Percentiles rank a stretch among this genome's conserved stretches.
These are phyloP conservation scores for Creontiades dilutus DNA, from an alignment of 2,888 invertebrate species.

Conservation along the genomic window DNA sequence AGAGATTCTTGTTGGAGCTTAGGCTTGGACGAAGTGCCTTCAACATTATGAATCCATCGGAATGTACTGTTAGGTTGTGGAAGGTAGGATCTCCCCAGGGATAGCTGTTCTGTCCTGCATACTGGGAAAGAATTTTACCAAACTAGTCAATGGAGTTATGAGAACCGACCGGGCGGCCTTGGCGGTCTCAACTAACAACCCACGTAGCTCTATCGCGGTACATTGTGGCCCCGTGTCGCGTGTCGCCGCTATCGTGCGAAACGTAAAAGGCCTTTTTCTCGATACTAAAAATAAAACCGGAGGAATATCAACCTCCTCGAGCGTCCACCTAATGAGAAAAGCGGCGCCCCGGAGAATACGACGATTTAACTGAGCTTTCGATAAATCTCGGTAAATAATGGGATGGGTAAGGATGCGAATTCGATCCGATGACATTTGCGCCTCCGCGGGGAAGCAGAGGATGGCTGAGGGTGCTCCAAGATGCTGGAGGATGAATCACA, in stretches of 20 bases:
- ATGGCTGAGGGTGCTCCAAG: too few species aligned
- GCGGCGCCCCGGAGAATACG: neutral
- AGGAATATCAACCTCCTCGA: neutral
- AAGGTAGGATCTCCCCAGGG: too few species aligned
- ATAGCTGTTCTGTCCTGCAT: neutral
- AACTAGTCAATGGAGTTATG: slow-evolving; percentile 26
- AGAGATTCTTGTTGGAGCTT: too few species aligned
- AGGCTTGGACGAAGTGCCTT: too few species aligned
- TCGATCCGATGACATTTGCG: too few species aligned
- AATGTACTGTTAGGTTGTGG: too few species aligned
- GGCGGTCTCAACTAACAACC: slow-evolving; percentile 31
- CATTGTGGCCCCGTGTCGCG: neutral
- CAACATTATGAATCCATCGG: too few species aligned
- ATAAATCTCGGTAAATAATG: too few species aligned
- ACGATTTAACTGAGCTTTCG: too few species aligned
- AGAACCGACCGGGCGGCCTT: slow-evolving; percentile 27
- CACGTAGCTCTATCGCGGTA: neutral
- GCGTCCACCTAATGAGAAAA: neutral
- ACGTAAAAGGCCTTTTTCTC: neutral
- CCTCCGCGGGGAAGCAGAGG: too few species aligned
- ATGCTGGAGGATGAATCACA: too few species aligned
- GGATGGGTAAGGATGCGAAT: too few species aligned
- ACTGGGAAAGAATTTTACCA: slow-evolving; percentile 8
- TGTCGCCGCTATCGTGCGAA: slow-evolving; percentile 20
- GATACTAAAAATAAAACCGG: slow-evolving; percentile 5